Base-by-base conservation (phyloP, 2,797 vertebrate genomes). In the Megalops cyprinoides region DNA sequence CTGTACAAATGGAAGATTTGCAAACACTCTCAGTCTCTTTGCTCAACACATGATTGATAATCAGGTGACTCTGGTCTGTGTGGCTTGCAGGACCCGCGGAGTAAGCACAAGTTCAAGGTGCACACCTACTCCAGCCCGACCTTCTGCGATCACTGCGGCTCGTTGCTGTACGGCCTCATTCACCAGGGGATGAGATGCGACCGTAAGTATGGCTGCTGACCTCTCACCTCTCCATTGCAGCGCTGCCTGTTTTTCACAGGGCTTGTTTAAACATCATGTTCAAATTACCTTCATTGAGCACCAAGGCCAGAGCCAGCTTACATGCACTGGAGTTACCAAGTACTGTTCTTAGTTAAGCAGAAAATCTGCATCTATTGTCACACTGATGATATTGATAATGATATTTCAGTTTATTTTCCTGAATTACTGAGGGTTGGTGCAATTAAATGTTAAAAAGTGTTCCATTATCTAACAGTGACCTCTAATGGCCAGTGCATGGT, bases 171-270 rank as follows among this genome's bases (percentile, higher is more conserved):
- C 0, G 95, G 95, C 79, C 92, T 96, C 4, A 90, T 96, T 82
- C 95, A 96, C 85, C 95, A 96, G 69, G 95, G 95, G 20, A 96
- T 96, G 95, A 95, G 96, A 79, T 96, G 95, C 79, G 95, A 96
- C 91, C 95, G 95, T 96, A 91, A 93, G 95, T 93, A 58, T 1
- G 8, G 7, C n/a, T 18, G n/a, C 12, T n/a, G 14, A 53, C n/a
- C 4, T 73, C 37, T 48, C 4, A 12, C 28, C 69, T 65, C 18
- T 25, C 34, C 3, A 28, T 12, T 69, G 28, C 34, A 37, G 3
- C 9, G 7, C n/a, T 49, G 51, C 49, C 49, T 10, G 1, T 65
- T 28, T n/a, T 65, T 34, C 60, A 28, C 60, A 65, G 1, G 7
- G 49, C 49, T 8, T 15, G 18, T n/a, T n/a, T n/a, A n/a, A 1